These are phyloP conservation scores for Melanostigma gelatinosum DNA, from an alignment of 2,113 vertebrate genomes.

Conservation along the genomic window DNA sequence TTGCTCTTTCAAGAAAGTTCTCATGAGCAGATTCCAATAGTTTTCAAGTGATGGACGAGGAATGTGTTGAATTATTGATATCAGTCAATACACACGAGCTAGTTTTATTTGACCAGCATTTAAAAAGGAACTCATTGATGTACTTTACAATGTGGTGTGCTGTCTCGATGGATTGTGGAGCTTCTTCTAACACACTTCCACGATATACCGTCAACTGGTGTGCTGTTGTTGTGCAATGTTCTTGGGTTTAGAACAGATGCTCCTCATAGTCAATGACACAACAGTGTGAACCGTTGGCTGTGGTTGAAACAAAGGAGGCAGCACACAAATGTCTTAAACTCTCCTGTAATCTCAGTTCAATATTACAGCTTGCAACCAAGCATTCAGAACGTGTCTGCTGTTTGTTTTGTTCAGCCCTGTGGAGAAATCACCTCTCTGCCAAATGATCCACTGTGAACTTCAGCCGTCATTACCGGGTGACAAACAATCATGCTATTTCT, in stretches of 20 bases:
- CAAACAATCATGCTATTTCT: conserved; percentile 47
- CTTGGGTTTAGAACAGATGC: not conserved
- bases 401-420: not conserved
- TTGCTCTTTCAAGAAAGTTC: conserved; percentile 44
- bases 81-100: not conserved
- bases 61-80: conserved; percentile 26
- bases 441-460: conserved; percentile 16
- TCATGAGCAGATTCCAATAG: conserved; percentile 52
- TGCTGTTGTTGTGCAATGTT: not conserved
- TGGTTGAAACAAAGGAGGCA: not conserved
- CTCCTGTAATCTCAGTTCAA: not conserved
- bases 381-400: not conserved
- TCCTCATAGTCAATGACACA: not conserved
- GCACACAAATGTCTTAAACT: not conserved
- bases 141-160: not conserved
- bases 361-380: not conserved
- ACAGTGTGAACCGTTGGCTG: not conserved
- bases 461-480: conserved; percentile 29
- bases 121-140: not conserved
- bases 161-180: not conserved
- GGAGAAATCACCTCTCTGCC: conserved; percentile 19
- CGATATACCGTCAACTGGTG: not conserved
- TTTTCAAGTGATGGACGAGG: conserved; percentile 19
- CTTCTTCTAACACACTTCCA: not conserved
- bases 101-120: not conserved